Evolutionary conservation across 2,797 vertebrate species (phyloP).

Genomic region (Notoglanidium macrostoma): DNA sequence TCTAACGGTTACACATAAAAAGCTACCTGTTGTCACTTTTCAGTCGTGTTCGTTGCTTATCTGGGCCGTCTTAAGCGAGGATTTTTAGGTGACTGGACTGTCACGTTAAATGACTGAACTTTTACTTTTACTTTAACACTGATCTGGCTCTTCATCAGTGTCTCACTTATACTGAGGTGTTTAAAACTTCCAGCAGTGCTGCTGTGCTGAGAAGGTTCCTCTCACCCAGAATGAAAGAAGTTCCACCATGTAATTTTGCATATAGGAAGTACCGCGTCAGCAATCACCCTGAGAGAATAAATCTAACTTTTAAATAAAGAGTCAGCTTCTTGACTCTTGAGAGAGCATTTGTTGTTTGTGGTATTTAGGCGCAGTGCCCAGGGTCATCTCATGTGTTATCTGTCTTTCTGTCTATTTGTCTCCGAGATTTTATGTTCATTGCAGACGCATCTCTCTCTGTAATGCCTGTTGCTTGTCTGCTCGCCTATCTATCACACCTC

Average conservation of each 20-base stretch:
- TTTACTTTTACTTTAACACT: neutral
- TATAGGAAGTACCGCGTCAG: neutral
- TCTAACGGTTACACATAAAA: neutral
- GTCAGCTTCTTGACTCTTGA: conserved; percentile 58
- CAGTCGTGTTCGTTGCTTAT: neutral
- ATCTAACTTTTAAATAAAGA: conserved; percentile 49
- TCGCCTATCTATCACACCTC: conserved; percentile 62
- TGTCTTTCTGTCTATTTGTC: conserved; percentile 66
- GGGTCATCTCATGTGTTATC: conserved; percentile 52
- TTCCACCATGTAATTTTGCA: neutral
- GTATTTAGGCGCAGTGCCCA: conserved; percentile 54
- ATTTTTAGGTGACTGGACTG: neutral
- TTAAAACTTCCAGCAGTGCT: neutral
- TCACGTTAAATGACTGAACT: too few species aligned
- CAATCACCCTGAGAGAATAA: neutral
- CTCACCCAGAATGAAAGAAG: neutral
- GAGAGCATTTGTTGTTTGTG: conserved; percentile 51
- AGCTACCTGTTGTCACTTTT: neutral
- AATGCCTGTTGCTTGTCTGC: conserved; percentile 65
- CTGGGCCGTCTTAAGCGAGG: neutral
- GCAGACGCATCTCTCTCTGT: conserved; percentile 69
- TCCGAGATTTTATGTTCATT: conserved; percentile 63
- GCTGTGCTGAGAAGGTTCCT: neutral
- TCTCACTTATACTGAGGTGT: neutral
- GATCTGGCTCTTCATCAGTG: neutral